phyloP scores from a whole-genome alignment of 92 coral and sea anemone genomes.

The Parazoanthus darwini region DNA sequence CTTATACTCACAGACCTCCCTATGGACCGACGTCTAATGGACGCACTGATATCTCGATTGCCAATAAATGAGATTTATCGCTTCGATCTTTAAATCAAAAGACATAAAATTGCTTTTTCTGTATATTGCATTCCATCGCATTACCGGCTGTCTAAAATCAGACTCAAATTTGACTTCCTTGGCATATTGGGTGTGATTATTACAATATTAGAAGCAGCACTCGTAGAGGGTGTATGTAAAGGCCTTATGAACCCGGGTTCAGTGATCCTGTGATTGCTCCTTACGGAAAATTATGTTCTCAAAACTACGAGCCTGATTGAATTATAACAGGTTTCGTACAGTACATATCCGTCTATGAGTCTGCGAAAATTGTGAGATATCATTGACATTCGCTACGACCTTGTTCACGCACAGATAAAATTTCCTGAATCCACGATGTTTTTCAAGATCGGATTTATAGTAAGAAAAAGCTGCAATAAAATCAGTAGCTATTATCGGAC shows the following conservation, averaged over 20 bases:
- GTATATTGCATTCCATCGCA: slow-evolving; percentile 12
- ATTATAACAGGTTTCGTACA: background rate
- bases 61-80: slow-evolving; percentile 81
- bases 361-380: background rate
- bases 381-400: slow-evolving; percentile 17
- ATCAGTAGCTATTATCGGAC: background rate
- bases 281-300: background rate
- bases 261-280: too few species aligned
- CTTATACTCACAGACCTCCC: slow-evolving; percentile 86
- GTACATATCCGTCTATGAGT: background rate
- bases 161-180: background rate
- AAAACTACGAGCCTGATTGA: background rate
- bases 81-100: slow-evolving; percentile 50
- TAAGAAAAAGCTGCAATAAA: slow-evolving; percentile 13
- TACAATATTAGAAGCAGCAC: background rate
- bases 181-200: background rate
- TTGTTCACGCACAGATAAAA: slow-evolving; percentile 12
- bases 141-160: slow-evolving; percentile 14
- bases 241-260: background rate
- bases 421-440: background rate
- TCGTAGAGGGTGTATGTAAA: background rate
- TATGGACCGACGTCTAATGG: slow-evolving; percentile 52
- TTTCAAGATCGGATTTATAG: background rate
- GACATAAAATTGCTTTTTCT: slow-evolving; percentile 20
- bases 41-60: slow-evolving; percentile 63